A percentile compares a stretch with the other conserved stretches of the same genome.
Conservation (phyloP, 2,113 vertebrate species). For the Hippocampus abdominalis region DNA sequence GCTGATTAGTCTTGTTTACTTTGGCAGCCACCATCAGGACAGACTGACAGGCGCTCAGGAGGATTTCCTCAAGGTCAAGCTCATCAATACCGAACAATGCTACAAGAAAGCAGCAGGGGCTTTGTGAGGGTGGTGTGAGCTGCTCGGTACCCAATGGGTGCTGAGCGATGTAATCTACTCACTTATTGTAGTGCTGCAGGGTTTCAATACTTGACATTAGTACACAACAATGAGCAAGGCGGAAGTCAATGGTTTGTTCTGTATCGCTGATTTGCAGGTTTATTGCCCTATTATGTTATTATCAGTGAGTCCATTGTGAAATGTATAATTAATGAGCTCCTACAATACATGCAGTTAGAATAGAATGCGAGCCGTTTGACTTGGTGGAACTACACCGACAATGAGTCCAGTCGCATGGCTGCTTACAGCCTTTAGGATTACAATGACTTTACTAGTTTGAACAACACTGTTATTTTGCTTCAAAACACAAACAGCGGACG, state of each 20-base stretch:
- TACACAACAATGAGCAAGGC: slow-evolving; percentile 43
- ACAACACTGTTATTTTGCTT: not conserved
- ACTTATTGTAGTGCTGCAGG: slow-evolving; percentile 36
- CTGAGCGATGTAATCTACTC: slow-evolving; percentile 51
- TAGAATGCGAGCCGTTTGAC: slow-evolving; percentile 1
- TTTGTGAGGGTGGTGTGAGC: slow-evolving; percentile 20
- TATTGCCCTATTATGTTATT: slow-evolving; percentile 40
- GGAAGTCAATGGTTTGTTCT: slow-evolving; percentile 52
- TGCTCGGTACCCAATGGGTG: slow-evolving; percentile 33
- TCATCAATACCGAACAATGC: slow-evolving; percentile 66
- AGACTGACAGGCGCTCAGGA: slow-evolving; percentile 58
- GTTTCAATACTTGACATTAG: slow-evolving; percentile 38
- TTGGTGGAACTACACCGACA: slow-evolving; percentile 8
- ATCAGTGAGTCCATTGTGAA: slow-evolving; percentile 51
- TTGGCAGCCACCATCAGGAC: slow-evolving; percentile 55
- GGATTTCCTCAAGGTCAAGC: slow-evolving; percentile 63
- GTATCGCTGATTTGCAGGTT: slow-evolving; percentile 58
- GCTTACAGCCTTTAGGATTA: not conserved
- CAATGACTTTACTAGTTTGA: not conserved
- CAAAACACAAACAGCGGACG: not conserved
- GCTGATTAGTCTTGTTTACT: slow-evolving; percentile 63
- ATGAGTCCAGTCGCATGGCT: not conserved
- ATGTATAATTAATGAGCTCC: slow-evolving; percentile 26
- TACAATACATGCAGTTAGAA: slow-evolving; percentile 10
- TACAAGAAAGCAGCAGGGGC: slow-evolving; percentile 19